Percentiles rank a stretch among this genome's conserved stretches.
These are phyloP conservation scores for Tilapia sparmanii DNA, from an alignment of 2,113 vertebrate genomes.

Conservation along the genomic window DNA sequence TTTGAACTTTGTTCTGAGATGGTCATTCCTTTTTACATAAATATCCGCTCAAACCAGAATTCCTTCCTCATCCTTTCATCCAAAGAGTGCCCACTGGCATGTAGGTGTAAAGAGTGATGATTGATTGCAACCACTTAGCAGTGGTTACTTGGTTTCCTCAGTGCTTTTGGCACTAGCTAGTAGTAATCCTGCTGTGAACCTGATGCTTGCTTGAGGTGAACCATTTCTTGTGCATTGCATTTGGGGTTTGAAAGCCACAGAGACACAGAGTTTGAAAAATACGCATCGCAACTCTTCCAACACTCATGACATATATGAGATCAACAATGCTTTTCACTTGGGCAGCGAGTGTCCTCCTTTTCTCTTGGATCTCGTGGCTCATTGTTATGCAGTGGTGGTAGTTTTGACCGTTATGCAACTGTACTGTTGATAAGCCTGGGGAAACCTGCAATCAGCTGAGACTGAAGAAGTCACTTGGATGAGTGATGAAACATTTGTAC, in stretches of 20 bases:
- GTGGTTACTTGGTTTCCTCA: not conserved
- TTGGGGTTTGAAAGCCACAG: not conserved
- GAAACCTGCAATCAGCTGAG: not conserved
- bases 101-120: not conserved
- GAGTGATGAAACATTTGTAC: not conserved
- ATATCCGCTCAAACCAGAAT: accelerated
- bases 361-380: not conserved
- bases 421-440: not conserved
- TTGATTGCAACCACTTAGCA: not conserved
- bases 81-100: not conserved
- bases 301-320: not conserved
- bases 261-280: accelerated
- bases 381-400: not conserved
- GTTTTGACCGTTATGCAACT: not conserved
- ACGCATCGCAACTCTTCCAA: not conserved
- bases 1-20: not conserved
- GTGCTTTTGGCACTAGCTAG: not conserved
- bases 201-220: not conserved
- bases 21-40: not conserved
- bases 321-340: not conserved
- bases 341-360: not conserved
- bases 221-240: not conserved
- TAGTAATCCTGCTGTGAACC: not conserved
- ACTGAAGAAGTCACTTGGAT: not conserved
- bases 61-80: not conserved